These are phyloP conservation scores for Synodontis membranacea DNA, from an alignment of 2,113 vertebrate species.

Conservation along the genomic window DNA sequence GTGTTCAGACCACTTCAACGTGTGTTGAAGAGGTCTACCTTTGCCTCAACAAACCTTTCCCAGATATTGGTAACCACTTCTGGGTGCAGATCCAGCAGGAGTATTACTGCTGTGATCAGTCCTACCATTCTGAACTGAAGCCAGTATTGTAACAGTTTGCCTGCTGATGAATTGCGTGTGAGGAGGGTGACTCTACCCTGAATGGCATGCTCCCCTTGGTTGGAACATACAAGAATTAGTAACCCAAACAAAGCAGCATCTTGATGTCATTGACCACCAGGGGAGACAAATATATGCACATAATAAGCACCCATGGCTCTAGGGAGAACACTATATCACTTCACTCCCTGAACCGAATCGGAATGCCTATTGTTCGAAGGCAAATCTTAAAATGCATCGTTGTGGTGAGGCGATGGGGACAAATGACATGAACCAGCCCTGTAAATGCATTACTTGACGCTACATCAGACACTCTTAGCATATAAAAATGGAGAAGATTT, in stretches of 20 bases:
- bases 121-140: too few species aligned
- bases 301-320: not conserved
- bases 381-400: not conserved
- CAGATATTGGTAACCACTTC: not conserved
- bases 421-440: not conserved
- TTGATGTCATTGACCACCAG: not conserved
- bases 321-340: too few species aligned
- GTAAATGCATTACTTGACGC: not conserved
- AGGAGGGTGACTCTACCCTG: not conserved
- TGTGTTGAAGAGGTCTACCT: not conserved
- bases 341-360: too few species aligned
- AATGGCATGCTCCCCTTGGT: not conserved
- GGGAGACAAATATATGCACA: not conserved
- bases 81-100: too few species aligned
- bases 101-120: too few species aligned
- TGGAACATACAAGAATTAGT: not conserved
- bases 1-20: too few species aligned
- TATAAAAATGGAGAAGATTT: not conserved
- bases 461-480: not conserved
- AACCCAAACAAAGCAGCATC: not conserved
- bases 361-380: not conserved
- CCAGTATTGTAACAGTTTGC: too few species aligned
- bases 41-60: not conserved
- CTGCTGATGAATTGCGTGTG: not conserved
- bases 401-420: not conserved